Base-by-base conservation (phyloP, 2,797 vertebrate genomes). In the Bradypodion pumilum region DNA sequence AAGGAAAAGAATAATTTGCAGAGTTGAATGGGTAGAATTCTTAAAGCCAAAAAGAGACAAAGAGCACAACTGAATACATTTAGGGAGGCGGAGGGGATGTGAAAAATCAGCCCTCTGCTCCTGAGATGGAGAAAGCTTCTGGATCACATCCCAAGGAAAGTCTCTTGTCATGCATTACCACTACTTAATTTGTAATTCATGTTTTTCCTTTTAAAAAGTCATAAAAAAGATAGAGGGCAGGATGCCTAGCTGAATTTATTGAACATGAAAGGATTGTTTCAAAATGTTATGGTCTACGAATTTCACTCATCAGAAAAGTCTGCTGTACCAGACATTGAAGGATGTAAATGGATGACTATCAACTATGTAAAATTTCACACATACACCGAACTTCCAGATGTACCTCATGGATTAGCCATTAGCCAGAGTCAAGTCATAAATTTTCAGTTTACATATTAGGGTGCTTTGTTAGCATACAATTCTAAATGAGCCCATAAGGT, bases 81-180 rank as follows among this genome's bases (percentile, higher is more conserved):
- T 63, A 83, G 46, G 52, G 83, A 52, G 83, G n/a, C n/a, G n/a
- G n/a, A n/a, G n/a, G n/a, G n/a, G n/a, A 2, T 86, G 90, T n/a
- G 4, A 75, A 75, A 65, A 66, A 75, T 46, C 10, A 0, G 2
- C 42, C 13, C 44, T 68, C 42, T 42, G 29, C 78, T 84, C 37
- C 13, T 5, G n/a, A 37, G 27, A 12, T 4, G 13, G 77, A 35
- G 37, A n/a, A 85, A 84, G 72, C 89, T 76, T 56, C 78, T 85
- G 63, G 65, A 29, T 37, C 16, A 35, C n/a, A 27, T 27, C 42
- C 66, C 21, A 74, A 85, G 25, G 75, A 25, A 78, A 42, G 44
- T 49, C 32, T 73, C 21, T 56, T 56, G 62, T 7, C 69, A 32
- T 44, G 37, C 16, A 77, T 59, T 76, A 77, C 3, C 23, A 46